Evolutionary conservation across 1,140 invertebrate genomes (phyloP).

Genomic region (Thaumetopoea pityocampa): DNA sequence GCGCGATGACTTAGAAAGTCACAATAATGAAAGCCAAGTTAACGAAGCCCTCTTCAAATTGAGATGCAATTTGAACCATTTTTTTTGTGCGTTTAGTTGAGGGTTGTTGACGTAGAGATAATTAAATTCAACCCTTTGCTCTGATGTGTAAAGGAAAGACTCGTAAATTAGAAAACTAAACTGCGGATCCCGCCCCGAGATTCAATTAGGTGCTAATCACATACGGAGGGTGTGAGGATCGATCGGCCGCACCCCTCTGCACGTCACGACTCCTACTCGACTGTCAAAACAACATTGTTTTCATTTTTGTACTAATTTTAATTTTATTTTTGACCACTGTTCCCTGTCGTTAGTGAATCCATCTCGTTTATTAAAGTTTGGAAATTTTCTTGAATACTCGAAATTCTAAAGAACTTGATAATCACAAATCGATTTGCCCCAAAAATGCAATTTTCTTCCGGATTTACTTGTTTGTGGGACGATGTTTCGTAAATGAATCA

Average conservation of each 20-base stretch:
- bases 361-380: too few relatives aligned
- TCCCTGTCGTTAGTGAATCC: too few relatives aligned
- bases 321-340: not conserved
- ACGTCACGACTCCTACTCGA: constrained; percentile 15
- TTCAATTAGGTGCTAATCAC: constrained; percentile 74
- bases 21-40: constrained; percentile 28
- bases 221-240: constrained; percentile 71
- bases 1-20: constrained; percentile 20
- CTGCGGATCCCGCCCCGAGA: constrained; percentile 67
- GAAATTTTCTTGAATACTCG: too few relatives aligned
- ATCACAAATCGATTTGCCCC: too few relatives aligned
- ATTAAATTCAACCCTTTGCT: constrained; percentile 71
- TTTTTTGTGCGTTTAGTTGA: constrained; percentile 45
- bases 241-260: constrained; percentile 46
- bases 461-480: too few relatives aligned
- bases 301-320: not conserved
- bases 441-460: too few relatives aligned
- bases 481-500: too few relatives aligned
- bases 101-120: constrained; percentile 47
- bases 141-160: constrained; percentile 60
- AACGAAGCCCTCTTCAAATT: constrained; percentile 33
- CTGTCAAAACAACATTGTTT: constrained; percentile 3
- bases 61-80: constrained; percentile 40
- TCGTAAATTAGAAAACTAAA: constrained; percentile 75
- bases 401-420: too few relatives aligned